Percentiles rank a stretch among this genome's conserved stretches.
Evolutionary conservation across 2,888 invertebrate species (phyloP).

Genomic region (Ormia ochracea): DNA sequence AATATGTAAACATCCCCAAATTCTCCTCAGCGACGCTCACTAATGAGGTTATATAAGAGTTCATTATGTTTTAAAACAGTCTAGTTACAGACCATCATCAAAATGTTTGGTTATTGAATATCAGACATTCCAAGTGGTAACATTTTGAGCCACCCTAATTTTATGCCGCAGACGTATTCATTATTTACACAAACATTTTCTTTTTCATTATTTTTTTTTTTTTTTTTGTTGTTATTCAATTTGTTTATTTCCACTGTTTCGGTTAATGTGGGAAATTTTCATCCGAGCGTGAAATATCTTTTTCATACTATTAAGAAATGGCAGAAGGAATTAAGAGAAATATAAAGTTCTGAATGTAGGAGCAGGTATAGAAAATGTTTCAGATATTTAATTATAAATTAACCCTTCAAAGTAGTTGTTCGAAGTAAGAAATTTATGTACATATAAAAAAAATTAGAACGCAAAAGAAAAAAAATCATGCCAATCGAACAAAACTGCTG

Average conservation of each 20-base stretch:
- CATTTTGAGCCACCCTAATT: neutral
- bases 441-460: neutral
- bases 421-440: neutral
- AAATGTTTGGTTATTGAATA: too few species aligned
- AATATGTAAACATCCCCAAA: too few species aligned
- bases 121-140: too few species aligned
- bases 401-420: neutral
- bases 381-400: neutral
- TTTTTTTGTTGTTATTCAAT: constrained; percentile 10
- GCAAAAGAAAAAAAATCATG: too few species aligned
- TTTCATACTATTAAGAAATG: constrained; percentile 14
- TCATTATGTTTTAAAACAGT: too few species aligned
- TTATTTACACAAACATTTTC: neutral
- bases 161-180: neutral
- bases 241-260: constrained; percentile 19
- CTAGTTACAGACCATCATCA: too few species aligned
- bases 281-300: constrained; percentile 42
- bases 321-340: constrained; percentile 3
- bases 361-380: neutral
- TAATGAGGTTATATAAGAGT: too few species aligned
- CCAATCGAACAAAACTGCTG: too few species aligned
- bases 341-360: neutral
- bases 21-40: too few species aligned
- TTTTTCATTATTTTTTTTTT: constrained; percentile 25
- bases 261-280: constrained; percentile 53